Evolutionary conservation across 2,797 vertebrate genomes (phyloP).

Genomic region (Naso thynnoides): DNA sequence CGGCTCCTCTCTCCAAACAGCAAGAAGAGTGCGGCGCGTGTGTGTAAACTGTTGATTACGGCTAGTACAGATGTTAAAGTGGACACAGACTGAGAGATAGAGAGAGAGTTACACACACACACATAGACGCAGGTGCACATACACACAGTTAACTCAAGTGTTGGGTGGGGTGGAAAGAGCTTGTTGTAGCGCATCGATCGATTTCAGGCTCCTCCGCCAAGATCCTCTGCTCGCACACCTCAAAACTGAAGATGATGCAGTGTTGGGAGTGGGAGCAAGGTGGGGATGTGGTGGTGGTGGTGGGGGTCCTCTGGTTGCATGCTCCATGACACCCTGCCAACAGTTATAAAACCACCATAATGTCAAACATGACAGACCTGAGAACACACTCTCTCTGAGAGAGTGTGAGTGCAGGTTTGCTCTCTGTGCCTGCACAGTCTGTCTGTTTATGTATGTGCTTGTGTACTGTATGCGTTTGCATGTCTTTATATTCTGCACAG

Average conservation of each 20-base stretch:
- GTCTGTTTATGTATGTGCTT: slow-evolving; percentile 37
- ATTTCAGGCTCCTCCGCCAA: slow-evolving; percentile 76
- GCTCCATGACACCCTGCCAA: slow-evolving; percentile 78
- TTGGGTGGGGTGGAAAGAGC: slow-evolving; percentile 26
- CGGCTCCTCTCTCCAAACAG: slow-evolving; percentile 62
- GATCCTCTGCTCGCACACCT: slow-evolving; percentile 71
- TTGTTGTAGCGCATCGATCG: slow-evolving; percentile 69
- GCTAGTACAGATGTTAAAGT: slow-evolving; percentile 74
- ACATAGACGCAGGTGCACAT: slow-evolving; percentile 24
- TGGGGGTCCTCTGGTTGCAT: slow-evolving; percentile 32
- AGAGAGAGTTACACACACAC: slow-evolving; percentile 42
- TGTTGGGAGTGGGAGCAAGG: slow-evolving; percentile 29
- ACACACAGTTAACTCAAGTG: slow-evolving; percentile 42
- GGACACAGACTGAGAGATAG: slow-evolving; percentile 54
- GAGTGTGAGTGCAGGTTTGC: slow-evolving; percentile 30
- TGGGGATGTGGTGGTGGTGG: slow-evolving; percentile 26
- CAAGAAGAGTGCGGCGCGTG: slow-evolving; percentile 38
- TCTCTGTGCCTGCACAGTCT: slow-evolving; percentile 17
- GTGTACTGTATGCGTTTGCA: slow-evolving; percentile 9
- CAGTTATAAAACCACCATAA: slow-evolving; percentile 82
- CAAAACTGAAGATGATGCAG: slow-evolving; percentile 77
- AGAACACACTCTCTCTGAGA: slow-evolving; percentile 52
- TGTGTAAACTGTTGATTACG: slow-evolving; percentile 77
- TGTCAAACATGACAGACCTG: slow-evolving; percentile 64
- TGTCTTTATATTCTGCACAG: slow-evolving; percentile 40